Conservation (phyloP, 2,888 invertebrate species). For the Hirtodrosophila confusa region DNA sequence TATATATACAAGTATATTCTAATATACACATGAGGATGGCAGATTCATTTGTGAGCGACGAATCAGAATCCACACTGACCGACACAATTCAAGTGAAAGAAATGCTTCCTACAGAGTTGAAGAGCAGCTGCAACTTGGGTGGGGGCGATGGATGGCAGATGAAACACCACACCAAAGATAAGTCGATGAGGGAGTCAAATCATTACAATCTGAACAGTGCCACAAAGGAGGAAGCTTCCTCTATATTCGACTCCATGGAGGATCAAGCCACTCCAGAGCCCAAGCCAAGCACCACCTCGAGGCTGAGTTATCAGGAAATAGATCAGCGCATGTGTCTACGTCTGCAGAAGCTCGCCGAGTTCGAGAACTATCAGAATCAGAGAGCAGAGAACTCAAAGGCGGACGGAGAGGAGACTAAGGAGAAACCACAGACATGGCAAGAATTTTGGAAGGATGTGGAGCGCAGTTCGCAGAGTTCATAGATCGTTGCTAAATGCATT, state of each 20-base stretch:
- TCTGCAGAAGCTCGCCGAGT: constrained; percentile 48
- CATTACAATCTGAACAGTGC: background rate
- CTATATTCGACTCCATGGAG: background rate
- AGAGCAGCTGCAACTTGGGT: background rate
- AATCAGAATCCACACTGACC: background rate
- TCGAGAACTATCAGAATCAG: constrained; percentile 43
- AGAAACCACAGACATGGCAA: constrained; percentile 8
- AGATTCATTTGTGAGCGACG: background rate
- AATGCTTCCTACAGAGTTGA: background rate
- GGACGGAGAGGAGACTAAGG: constrained; percentile 1
- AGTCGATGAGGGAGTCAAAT: background rate
- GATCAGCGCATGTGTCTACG: constrained; percentile 54
- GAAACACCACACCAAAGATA: background rate
- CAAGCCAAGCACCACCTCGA: constrained; percentile 18
- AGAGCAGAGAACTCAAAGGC: background rate
- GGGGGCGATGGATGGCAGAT: background rate
- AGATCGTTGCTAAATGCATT: too few species aligned
- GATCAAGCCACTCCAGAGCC: background rate
- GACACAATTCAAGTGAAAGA: background rate
- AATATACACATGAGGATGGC: background rate
- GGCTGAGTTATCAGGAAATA: constrained; percentile 23
- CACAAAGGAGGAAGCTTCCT: too few species aligned
- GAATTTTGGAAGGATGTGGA: constrained; percentile 10
- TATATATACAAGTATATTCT: too few species aligned
- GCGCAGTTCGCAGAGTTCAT: background rate